Base-by-base conservation (phyloP, 53 echinoderm and acorn worm genomes). In the Paelopatides confundens region DNA sequence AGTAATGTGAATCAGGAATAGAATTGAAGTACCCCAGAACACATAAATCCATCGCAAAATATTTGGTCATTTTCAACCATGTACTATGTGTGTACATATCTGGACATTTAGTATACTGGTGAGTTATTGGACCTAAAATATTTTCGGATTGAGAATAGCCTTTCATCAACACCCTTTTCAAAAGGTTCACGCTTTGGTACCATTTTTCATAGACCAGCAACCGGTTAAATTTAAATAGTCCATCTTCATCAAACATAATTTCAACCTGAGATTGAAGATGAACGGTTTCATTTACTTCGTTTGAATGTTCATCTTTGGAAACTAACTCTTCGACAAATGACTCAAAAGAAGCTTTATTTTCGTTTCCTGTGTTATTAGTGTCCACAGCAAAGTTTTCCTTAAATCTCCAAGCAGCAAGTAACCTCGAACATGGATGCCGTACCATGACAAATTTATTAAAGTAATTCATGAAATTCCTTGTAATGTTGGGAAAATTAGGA, bases 291-390 rank as follows among this genome's bases (percentile, higher is more conserved):
- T 77, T 46, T 3, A 77, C 77, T n/a, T 21, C n/a, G 24, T 58
- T 23, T n/a, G n/a, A n/a, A n/a, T n/a, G n/a, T n/a, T n/a, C n/a
- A n/a, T n/a, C n/a, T n/a, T n/a, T n/a, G 11, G 26, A 24, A 39
- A 77, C 31, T n/a, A 9, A 50, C 3, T 43, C n/a, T 31, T 77
- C 50, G 30, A 77, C 51, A 31, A 77, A 77, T 5, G 2, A 43
- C 10, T 77, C 77, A 77, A 77, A 77, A 36, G 71, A 71, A n/a
- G n/a, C n/a, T n/a, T n/a, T n/a, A n/a, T n/a, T n/a, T 9, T 48
- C 10, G 26, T 24, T 27, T 21, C 26, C 38, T 18, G 58, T 58
- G 15, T 2, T 58, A 58, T 23, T 58, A 6, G 21, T 2, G 24
- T 58, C 58, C n/a, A 58, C 18, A 6, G 24, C n/a, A 21, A 23